Conservation (phyloP, 2,113 vertebrate genomes). For the Accipiter cooperii region DNA sequence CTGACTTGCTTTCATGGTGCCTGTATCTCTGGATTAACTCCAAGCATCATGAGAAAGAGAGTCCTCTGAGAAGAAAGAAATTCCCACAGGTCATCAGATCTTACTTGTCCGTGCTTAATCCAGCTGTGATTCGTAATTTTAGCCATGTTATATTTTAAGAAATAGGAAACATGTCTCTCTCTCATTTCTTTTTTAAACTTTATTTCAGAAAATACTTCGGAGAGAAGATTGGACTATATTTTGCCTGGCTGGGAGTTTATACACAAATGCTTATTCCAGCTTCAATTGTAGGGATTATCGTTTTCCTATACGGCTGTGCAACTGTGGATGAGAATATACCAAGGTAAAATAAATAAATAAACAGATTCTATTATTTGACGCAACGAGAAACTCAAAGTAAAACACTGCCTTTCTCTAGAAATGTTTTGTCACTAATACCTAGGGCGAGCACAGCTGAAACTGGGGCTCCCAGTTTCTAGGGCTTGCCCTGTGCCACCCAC, state of each 20-base stretch:
- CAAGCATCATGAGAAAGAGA: slow-evolving; percentile 24
- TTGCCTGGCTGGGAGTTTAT: slow-evolving; percentile 98
- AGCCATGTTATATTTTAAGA: slow-evolving; percentile 52
- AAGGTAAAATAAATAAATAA: slow-evolving; percentile 73
- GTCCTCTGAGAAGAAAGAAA: slow-evolving; percentile 39
- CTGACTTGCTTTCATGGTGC: neutral
- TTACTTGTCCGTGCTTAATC: slow-evolving; percentile 42
- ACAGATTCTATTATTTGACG: neutral
- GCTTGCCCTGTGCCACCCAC: neutral
- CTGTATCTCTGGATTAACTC: neutral
- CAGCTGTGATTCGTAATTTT: slow-evolving; percentile 57
- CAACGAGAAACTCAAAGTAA: neutral
- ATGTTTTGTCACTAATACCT: neutral
- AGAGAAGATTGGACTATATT: slow-evolving; percentile 97
- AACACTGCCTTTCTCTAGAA: neutral
- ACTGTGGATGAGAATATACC: slow-evolving; percentile 92
- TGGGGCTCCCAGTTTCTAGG: neutral
- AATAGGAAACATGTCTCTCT: slow-evolving; percentile 33
- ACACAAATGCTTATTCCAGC: slow-evolving; percentile 98
- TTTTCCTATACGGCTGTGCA: slow-evolving; percentile 94
- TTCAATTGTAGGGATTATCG: slow-evolving; percentile 89
- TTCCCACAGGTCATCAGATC: slow-evolving; percentile 48
- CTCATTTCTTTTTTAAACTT: neutral
- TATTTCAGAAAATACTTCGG: slow-evolving; percentile 92
- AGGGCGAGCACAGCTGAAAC: neutral